Conservation (phyloP, 2,888 invertebrate genomes). For the Drosophila barbarae region DNA sequence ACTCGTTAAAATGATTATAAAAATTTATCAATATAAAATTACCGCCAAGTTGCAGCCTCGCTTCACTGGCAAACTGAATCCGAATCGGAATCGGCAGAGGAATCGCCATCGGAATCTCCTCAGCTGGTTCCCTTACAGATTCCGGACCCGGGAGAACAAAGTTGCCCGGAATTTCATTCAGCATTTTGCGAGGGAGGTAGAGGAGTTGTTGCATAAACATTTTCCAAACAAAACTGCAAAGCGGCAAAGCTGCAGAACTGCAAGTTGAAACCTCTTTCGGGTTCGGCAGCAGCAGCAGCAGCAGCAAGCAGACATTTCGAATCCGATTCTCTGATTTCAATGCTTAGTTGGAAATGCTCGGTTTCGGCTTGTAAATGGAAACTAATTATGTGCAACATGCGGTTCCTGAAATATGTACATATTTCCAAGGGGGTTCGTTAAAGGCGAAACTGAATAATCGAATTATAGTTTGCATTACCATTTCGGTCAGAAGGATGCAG, state of each 20-base stretch:
- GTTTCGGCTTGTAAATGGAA: conserved; percentile 19
- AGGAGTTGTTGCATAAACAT: conserved; percentile 46
- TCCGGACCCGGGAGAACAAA: conserved; percentile 28
- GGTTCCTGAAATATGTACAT: conserved; percentile 16
- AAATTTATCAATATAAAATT: conserved; percentile 75
- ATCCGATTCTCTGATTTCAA: conserved; percentile 28
- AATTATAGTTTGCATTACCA: conserved; percentile 4
- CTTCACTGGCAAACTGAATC: conserved; percentile 62
- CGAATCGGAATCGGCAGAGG: conserved; percentile 20
- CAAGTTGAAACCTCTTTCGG: conserved; percentile 41
- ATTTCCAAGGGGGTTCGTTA: conserved; percentile 16
- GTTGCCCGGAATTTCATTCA: conserved; percentile 37
- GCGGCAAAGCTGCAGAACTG: conserved; percentile 21
- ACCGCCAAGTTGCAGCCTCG: conserved; percentile 50
- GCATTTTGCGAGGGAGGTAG: conserved; percentile 17
- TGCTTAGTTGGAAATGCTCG: conserved; percentile 29
- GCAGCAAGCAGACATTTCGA: conserved; percentile 16
- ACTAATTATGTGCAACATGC: conserved; percentile 31
- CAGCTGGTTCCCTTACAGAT: conserved; percentile 53
- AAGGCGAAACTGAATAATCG: neutral
- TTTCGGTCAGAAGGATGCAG: neutral
- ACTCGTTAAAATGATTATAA: conserved; percentile 74
- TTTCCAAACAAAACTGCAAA: conserved; percentile 28
- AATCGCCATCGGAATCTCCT: conserved; percentile 51
- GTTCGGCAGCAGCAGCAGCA: conserved; percentile 9